Evolutionary conservation across 2,888 invertebrate genomes (phyloP).

Genomic region (Heptascelio sp.): DNA sequence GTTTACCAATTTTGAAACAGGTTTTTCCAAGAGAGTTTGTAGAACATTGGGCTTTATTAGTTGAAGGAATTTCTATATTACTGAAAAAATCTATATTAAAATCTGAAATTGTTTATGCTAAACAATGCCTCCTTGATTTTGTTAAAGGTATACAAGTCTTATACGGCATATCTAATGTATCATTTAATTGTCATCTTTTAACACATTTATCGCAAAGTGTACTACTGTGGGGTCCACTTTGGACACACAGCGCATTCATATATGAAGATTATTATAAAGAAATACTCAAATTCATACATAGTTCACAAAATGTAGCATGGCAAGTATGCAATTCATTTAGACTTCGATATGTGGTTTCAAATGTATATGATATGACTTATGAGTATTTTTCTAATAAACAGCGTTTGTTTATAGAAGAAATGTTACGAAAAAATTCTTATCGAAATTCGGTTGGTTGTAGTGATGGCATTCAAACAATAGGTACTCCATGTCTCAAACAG

Average conservation of each 20-base stretch:
- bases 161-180: conserved; percentile 13
- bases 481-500: neutral
- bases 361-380: conserved; percentile 17
- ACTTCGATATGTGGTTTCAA: neutral
- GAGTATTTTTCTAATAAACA: conserved; percentile 23
- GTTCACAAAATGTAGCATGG: conserved; percentile 48
- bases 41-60: conserved; percentile 33
- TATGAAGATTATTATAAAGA: conserved; percentile 53
- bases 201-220: conserved; percentile 22
- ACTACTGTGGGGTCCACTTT: conserved; percentile 16
- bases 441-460: neutral
- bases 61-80: conserved; percentile 24
- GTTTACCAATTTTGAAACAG: conserved; percentile 27
- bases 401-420: conserved; percentile 12
- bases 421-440: conserved; percentile 13
- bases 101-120: conserved; percentile 26
- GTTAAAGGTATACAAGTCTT: conserved; percentile 35
- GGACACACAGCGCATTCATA: conserved; percentile 57
- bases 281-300: conserved; percentile 35
- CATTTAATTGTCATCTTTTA: conserved; percentile 17
- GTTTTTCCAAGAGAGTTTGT: conserved; percentile 24
- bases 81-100: conserved; percentile 31
- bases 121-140: conserved; percentile 19
- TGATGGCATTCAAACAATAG: neutral
- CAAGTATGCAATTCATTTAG: conserved; percentile 47